Percentiles rank a stretch among this genome's conserved stretches.
These are phyloP conservation scores for Halichoeres trimaculatus DNA, from an alignment of 2,113 vertebrate genomes.

Conservation along the genomic window DNA sequence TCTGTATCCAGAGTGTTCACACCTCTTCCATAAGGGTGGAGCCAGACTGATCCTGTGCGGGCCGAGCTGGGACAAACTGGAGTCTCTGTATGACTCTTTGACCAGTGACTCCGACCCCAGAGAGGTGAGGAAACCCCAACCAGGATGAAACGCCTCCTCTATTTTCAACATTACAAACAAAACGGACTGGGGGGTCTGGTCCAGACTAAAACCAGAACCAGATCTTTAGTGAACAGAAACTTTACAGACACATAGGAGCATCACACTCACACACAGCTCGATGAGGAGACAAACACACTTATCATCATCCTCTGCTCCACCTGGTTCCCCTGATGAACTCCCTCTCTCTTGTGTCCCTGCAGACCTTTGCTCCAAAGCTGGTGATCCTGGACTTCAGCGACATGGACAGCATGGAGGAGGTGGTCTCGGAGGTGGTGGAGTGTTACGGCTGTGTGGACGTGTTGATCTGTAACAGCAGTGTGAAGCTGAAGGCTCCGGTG, in stretches of 20 bases:
- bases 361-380: slow-evolving; percentile 96
- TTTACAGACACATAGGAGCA: not conserved
- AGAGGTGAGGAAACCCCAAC: slow-evolving; percentile 78
- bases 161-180: not conserved
- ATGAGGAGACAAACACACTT: not conserved
- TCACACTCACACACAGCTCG: too few species aligned
- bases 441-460: slow-evolving; percentile 95
- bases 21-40: slow-evolving; percentile 90
- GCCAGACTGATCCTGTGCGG: slow-evolving; percentile 94
- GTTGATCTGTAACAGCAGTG: slow-evolving; percentile 91
- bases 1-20: slow-evolving; percentile 87
- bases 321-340: slow-evolving; percentile 53
- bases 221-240: slow-evolving; percentile 13
- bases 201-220: slow-evolving; percentile 4
- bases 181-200: slow-evolving; percentile 3
- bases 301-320: slow-evolving; percentile 30
- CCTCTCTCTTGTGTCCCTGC: slow-evolving; percentile 37
- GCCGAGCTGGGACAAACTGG: slow-evolving; percentile 91
- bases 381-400: slow-evolving; percentile 93
- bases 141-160: not conserved
- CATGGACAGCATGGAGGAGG: slow-evolving; percentile 87
- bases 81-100: slow-evolving; percentile 89
- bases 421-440: slow-evolving; percentile 88
- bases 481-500: slow-evolving; percentile 92
- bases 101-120: slow-evolving; percentile 88